Evolutionary conservation across 2,113 vertebrate species (phyloP).

Genomic region (Tragelaphus imberbis): DNA sequence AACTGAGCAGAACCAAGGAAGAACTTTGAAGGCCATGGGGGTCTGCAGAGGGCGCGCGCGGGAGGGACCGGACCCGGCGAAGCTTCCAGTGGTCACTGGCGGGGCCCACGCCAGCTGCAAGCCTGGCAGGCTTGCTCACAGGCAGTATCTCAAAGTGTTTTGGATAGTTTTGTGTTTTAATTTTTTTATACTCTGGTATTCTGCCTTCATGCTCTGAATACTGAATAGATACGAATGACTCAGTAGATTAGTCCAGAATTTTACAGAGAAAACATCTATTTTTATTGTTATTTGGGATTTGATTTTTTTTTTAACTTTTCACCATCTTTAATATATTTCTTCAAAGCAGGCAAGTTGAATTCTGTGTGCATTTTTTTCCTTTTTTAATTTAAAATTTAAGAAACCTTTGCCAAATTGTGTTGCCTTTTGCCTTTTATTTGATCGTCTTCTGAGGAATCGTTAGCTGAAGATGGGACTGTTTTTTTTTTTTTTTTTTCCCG

Average conservation of each 20-base stretch:
- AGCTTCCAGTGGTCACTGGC: constrained; percentile 48
- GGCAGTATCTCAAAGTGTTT: constrained; percentile 58
- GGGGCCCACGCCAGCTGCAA: constrained; percentile 18
- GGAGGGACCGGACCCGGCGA: constrained; percentile 25
- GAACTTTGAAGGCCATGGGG: constrained; percentile 85
- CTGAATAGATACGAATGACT: constrained; percentile 72
- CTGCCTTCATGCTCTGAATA: constrained; percentile 72
- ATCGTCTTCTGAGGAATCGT: background rate
- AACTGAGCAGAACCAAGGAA: constrained; percentile 84
- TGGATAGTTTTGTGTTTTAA: constrained; percentile 36
- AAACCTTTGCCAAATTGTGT: constrained; percentile 41
- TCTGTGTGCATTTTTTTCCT: constrained; percentile 22
- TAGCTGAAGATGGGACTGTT: background rate
- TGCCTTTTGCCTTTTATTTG: constrained; percentile 45
- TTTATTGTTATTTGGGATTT: constrained; percentile 77
- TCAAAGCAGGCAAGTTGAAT: constrained; percentile 35
- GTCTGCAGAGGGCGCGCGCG: background rate
- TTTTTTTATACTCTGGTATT: constrained; percentile 45
- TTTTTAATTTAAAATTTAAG: constrained; percentile 74
- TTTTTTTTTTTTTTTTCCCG: background rate
- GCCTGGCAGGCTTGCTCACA: background rate
- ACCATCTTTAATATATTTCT: constrained; percentile 57
- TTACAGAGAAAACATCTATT: constrained; percentile 81
- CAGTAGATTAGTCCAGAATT: constrained; percentile 70
- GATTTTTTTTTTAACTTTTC: constrained; percentile 57